Evolutionary conservation across 2,888 invertebrate species (phyloP).

Genomic region (Leptura quadrifasciata): DNA sequence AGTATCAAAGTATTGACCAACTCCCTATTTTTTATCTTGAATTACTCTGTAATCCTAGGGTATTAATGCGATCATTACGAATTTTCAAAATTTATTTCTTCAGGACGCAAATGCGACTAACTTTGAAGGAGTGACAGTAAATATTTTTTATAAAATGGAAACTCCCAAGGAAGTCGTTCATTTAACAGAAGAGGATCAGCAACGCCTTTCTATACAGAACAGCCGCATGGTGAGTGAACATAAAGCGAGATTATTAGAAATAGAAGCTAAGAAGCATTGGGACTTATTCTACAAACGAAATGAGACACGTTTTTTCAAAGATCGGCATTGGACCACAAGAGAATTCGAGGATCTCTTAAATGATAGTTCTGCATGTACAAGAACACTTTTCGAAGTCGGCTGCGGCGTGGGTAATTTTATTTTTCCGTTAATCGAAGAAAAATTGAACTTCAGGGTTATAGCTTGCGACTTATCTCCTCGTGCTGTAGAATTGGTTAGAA

Average conservation of each 20-base stretch:
- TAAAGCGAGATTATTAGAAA: slow-evolving; percentile 86
- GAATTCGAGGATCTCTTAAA: slow-evolving; percentile 82
- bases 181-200: slow-evolving; percentile 78
- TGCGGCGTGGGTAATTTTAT: slow-evolving; percentile 98
- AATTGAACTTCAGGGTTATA: slow-evolving; percentile 83
- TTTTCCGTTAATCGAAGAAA: slow-evolving; percentile 91
- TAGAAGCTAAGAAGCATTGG: slow-evolving; percentile 92
- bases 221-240: slow-evolving; percentile 81
- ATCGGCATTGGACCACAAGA: slow-evolving; percentile 96
- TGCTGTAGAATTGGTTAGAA: slow-evolving; percentile 90
- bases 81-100: background rate
- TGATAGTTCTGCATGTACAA: slow-evolving; percentile 68
- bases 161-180: background rate
- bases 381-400: slow-evolving; percentile 86
- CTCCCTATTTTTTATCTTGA: too few relatives aligned
- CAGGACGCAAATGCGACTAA: background rate
- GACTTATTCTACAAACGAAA: slow-evolving; percentile 98
- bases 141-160: slow-evolving; percentile 25
- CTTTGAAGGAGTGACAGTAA: background rate
- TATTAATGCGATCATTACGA: background rate
- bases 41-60: background rate
- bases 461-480: slow-evolving; percentile 96
- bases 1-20: too few relatives aligned
- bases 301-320: slow-evolving; percentile 94
- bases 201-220: slow-evolving; percentile 82